A percentile compares a stretch with the other conserved stretches of the same genome.
Evolutionary conservation across 2,888 invertebrate species (phyloP).

Genomic region (Eristalinus sepulchralis): DNA sequence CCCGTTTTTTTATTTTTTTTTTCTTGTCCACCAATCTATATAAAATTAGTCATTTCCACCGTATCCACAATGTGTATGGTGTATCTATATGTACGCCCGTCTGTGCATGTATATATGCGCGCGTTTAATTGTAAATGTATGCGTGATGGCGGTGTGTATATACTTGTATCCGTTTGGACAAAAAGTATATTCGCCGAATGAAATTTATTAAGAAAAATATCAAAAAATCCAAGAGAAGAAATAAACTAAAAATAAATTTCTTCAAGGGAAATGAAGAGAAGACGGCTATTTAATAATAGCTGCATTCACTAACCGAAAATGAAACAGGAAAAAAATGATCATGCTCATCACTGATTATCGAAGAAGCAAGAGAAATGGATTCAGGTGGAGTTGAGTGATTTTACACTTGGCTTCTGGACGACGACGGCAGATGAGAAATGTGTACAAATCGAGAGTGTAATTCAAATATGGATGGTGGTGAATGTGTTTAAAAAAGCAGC

Average conservation of each 20-base stretch:
- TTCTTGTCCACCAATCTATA: constrained; percentile 19
- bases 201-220: constrained; percentile 65
- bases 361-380: constrained; percentile 11
- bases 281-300: constrained; percentile 47
- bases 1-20: constrained; percentile 27
- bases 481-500: background rate
- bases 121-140: constrained; percentile 8
- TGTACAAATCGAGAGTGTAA: background rate
- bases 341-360: constrained; percentile 18
- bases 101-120: constrained; percentile 2
- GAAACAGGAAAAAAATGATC: too few relatives aligned
- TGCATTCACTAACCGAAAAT: constrained; percentile 7
- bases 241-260: constrained; percentile 64
- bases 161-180: constrained; percentile 28
- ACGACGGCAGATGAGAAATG: background rate
- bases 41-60: constrained; percentile 66
- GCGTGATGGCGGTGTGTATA: background rate
- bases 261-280: constrained; percentile 5
- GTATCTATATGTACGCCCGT: background rate
- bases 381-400: constrained; percentile 19
- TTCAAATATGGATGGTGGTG: background rate
- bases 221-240: constrained; percentile 53
- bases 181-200: constrained; percentile 45
- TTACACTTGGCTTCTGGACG: constrained; percentile 19
- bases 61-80: constrained; percentile 11